Conservation (phyloP, 1,140 invertebrate genomes). For the Galendromus occidentalis region DNA sequence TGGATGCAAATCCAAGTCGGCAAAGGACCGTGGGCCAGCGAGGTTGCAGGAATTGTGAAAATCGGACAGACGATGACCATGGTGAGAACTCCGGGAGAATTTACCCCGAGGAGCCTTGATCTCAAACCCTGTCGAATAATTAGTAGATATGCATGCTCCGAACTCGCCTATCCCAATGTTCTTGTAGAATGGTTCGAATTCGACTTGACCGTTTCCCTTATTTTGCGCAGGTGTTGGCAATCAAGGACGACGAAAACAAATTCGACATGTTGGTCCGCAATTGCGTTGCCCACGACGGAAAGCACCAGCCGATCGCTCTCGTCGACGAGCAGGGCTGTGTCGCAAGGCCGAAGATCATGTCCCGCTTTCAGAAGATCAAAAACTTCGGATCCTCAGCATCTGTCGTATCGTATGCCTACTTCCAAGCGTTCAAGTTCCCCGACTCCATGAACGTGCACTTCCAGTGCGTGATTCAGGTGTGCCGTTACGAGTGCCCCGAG, state of each 20-base stretch:
- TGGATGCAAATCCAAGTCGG: conserved; percentile 94
- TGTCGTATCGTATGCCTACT: conserved; percentile 73
- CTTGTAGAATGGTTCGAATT: no score
- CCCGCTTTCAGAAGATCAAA: conserved; percentile 78
- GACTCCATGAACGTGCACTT: conserved; percentile 93
- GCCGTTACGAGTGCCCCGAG: conserved; percentile 73
- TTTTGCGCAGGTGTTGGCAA: conserved; percentile 42
- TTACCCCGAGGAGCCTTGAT: no score
- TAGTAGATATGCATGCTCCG: no score
- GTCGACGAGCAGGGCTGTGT: conserved; percentile 82
- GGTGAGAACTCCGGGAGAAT: no score
- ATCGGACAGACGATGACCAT: conserved; percentile 93
- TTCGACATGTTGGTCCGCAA: conserved; percentile 88
- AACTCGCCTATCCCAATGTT: no score
- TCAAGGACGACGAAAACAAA: conserved; percentile 84
- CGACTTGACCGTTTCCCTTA: no score
- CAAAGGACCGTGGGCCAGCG: conserved; percentile 83
- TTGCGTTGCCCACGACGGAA: conserved; percentile 81
- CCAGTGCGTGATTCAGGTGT: conserved; percentile 87
- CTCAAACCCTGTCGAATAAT: no score
- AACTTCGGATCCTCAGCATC: conserved; percentile 80
- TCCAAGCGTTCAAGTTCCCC: conserved; percentile 89
- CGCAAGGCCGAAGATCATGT: conserved; percentile 74
- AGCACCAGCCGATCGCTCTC: conserved; percentile 76
- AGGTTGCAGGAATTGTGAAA: conserved; percentile 79